phyloP scores from a whole-genome alignment of 2,797 vertebrate genomes.

The Leptoclinus maculatus region DNA sequence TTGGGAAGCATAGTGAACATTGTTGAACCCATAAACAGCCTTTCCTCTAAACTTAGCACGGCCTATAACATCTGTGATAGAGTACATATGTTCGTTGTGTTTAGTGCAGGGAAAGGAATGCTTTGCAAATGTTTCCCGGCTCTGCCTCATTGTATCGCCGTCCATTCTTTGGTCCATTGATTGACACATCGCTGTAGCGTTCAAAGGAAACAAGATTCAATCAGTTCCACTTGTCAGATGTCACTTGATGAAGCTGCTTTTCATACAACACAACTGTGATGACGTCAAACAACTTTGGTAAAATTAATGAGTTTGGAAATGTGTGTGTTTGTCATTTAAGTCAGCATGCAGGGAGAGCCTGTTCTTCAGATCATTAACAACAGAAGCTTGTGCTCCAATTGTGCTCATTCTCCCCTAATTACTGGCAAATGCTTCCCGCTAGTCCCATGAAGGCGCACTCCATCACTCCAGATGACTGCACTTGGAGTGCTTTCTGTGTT shows the following conservation, averaged over 20 bases:
- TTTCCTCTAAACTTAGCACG: background rate
- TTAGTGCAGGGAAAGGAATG: background rate
- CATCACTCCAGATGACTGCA: constrained; percentile 69
- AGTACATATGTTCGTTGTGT: constrained; percentile 5
- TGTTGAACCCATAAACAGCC: background rate
- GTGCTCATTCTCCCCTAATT: constrained; percentile 74
- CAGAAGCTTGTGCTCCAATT: constrained; percentile 59
- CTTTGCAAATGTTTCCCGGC: constrained; percentile 5
- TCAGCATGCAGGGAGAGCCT: constrained; percentile 26
- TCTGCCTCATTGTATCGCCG: constrained; percentile 4
- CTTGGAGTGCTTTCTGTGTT: constrained; percentile 60
- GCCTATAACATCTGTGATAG: background rate
- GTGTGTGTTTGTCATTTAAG: constrained; percentile 39
- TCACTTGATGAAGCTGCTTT: constrained; percentile 25
- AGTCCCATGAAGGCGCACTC: constrained; percentile 67
- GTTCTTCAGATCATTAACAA: constrained; percentile 75
- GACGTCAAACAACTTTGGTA: constrained; percentile 14
- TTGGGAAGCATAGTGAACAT: background rate
- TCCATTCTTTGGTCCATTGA: constrained; percentile 17
- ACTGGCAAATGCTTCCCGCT: constrained; percentile 73
- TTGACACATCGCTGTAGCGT: constrained; percentile 12
- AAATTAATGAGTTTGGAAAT: constrained; percentile 30
- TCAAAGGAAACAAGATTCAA: constrained; percentile 2
- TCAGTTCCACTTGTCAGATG: constrained; percentile 7
- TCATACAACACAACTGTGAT: constrained; percentile 8